These are phyloP conservation scores for Margarornis squamiger DNA, from an alignment of 2,797 vertebrate species.

Conservation along the genomic window DNA sequence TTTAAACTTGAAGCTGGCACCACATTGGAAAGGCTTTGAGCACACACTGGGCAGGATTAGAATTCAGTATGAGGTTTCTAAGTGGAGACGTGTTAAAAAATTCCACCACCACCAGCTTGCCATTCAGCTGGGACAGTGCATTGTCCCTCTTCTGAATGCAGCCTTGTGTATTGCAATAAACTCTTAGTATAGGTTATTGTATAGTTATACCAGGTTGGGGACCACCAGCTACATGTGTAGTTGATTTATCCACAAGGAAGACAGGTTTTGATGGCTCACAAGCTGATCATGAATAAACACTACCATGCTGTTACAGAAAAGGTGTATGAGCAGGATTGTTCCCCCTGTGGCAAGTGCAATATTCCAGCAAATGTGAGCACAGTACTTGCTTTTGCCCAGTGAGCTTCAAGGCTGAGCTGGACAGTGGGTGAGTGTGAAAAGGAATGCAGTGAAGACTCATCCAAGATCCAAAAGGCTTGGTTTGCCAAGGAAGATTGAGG, in stretches of 20 bases:
- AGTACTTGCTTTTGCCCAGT: rapidly evolving
- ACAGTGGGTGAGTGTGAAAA: not conserved
- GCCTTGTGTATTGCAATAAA: not conserved
- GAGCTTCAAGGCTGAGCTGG: not conserved
- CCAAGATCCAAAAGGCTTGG: not conserved
- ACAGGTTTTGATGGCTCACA: not conserved
- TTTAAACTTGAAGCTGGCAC: not conserved
- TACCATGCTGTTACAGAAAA: not conserved
- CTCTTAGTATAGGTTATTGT: not conserved
- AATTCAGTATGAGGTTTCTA: not conserved
- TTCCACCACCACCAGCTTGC: not conserved
- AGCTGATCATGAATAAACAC: not conserved
- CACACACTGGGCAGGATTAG: not conserved
- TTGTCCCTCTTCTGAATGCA: not conserved
- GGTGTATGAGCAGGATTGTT: not conserved
- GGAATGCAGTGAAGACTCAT: not conserved
- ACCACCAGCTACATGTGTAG: not conserved
- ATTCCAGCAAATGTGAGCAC: not conserved
- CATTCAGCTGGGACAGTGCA: not conserved
- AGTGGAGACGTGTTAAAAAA: not conserved
- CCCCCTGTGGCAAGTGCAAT: not conserved
- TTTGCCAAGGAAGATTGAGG: not conserved
- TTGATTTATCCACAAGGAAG: not conserved
- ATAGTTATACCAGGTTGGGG: not conserved
- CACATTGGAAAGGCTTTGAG: not conserved